Percentiles rank a stretch among this genome's conserved stretches.
These are phyloP conservation scores for Drosophila monieri DNA, from an alignment of 2,888 invertebrate genomes.

Conservation along the genomic window DNA sequence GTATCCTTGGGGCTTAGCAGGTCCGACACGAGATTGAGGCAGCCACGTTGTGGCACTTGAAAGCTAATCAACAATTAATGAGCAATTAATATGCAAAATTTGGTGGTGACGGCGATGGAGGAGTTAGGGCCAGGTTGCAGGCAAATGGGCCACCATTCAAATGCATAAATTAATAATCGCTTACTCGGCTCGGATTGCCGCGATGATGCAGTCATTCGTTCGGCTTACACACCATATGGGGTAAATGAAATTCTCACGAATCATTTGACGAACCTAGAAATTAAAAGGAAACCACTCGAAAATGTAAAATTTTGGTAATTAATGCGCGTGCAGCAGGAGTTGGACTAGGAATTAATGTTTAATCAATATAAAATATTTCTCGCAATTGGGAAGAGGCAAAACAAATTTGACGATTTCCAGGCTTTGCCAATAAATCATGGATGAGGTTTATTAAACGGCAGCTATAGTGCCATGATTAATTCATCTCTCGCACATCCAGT, in stretches of 20 bases:
- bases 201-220: slow-evolving; percentile 22
- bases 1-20: slow-evolving; percentile 56
- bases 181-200: slow-evolving; percentile 1
- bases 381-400: neutral
- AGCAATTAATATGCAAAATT: slow-evolving; percentile 77
- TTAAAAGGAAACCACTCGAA: slow-evolving; percentile 9
- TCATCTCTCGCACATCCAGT: slow-evolving; percentile 23
- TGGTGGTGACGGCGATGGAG: slow-evolving; percentile 28
- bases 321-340: slow-evolving; percentile 2
- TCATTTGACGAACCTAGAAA: slow-evolving; percentile 16
- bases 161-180: slow-evolving; percentile 62
- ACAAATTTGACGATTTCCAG: neutral
- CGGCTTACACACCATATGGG: slow-evolving; percentile 10
- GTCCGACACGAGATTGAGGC: slow-evolving; percentile 44
- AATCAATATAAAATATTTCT: slow-evolving; percentile 5
- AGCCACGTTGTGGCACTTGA: slow-evolving; percentile 46
- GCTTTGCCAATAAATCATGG: slow-evolving; percentile 10
- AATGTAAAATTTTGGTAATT: slow-evolving; percentile 10
- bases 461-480: slow-evolving; percentile 36
- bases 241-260: slow-evolving; percentile 19
- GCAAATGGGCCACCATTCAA: slow-evolving; percentile 53
- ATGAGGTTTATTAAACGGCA: slow-evolving; percentile 34
- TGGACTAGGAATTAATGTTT: neutral
- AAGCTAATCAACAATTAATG: slow-evolving; percentile 75
- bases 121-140: neutral